Evolutionary conservation across 2,797 vertebrate genomes (phyloP).

Genomic region (Xenops minutus): DNA sequence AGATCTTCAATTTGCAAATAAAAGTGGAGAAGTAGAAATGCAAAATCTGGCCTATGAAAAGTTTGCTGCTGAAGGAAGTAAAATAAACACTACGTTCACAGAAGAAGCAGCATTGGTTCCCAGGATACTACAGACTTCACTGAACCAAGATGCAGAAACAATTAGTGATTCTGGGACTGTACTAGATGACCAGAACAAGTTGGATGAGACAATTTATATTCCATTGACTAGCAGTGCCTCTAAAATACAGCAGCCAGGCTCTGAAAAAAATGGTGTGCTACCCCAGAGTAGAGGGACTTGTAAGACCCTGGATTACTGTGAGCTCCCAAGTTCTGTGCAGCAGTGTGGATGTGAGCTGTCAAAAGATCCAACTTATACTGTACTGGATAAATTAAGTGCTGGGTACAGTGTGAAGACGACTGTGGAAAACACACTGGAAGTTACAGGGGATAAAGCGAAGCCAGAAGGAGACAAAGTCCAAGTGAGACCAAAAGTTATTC

Average conservation of each 20-base stretch:
- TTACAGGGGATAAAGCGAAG: not conserved
- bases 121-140: not conserved
- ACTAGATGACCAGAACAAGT: conserved; percentile 46
- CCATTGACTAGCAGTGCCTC: conserved; percentile 72
- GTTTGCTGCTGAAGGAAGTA: not conserved
- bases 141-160: conserved; percentile 36
- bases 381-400: not conserved
- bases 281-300: not conserved
- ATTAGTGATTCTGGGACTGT: conserved; percentile 57
- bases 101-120: not conserved
- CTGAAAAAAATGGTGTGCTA: conserved; percentile 11
- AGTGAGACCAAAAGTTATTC: conserved; percentile 39
- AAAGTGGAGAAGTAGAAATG: not conserved
- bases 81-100: not conserved
- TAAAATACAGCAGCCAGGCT: conserved; percentile 19
- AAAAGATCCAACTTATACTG: not conserved
- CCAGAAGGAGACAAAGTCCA: conserved; percentile 39
- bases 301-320: not conserved
- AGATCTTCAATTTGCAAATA: not conserved
- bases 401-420: not conserved
- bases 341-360: not conserved
- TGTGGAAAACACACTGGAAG: conserved; percentile 5
- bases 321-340: not conserved
- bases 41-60: conserved; percentile 1
- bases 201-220: conserved; percentile 78